These are phyloP conservation scores for Sylvia borin DNA, from an alignment of 2,797 vertebrate genomes.

Conservation along the genomic window DNA sequence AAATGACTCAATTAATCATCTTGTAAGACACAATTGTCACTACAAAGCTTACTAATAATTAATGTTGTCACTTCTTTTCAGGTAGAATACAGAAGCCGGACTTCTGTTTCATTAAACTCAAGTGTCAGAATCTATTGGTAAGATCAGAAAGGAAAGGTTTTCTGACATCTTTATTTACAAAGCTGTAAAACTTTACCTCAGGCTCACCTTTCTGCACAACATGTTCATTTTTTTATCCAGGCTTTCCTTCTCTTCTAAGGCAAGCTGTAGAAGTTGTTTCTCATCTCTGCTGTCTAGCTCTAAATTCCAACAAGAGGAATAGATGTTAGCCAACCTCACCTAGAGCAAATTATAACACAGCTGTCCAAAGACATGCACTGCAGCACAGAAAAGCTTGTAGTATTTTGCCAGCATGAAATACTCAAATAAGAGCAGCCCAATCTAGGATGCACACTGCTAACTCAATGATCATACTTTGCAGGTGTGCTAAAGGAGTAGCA, in stretches of 20 bases:
- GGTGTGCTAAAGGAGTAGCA: background rate
- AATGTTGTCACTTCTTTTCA: background rate
- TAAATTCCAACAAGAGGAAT: slow-evolving; percentile 58
- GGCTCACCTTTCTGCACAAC: slow-evolving; percentile 82
- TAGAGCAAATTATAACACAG: background rate
- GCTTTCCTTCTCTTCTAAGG: slow-evolving; percentile 84
- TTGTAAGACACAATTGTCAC: slow-evolving; percentile 3
- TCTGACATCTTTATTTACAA: background rate
- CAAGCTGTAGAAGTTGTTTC: slow-evolving; percentile 81
- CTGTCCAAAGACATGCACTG: background rate
- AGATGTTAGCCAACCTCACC: slow-evolving; percentile 9
- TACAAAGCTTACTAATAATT: slow-evolving; percentile 15
- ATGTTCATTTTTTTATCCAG: slow-evolving; percentile 74
- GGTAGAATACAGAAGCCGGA: background rate
- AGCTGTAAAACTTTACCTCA: background rate
- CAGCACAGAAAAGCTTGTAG: background rate
- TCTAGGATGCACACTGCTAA: background rate
- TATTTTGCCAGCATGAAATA: background rate
- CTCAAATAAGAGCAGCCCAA: background rate
- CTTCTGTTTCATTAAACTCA: slow-evolving; percentile 1
- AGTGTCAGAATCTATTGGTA: background rate
- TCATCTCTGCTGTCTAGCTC: slow-evolving; percentile 80
- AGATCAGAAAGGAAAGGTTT: background rate
- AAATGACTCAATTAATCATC: slow-evolving; percentile 8
- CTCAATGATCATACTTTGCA: background rate